Conservation (phyloP, 2,888 invertebrate species). For the Nysson spinosus region DNA sequence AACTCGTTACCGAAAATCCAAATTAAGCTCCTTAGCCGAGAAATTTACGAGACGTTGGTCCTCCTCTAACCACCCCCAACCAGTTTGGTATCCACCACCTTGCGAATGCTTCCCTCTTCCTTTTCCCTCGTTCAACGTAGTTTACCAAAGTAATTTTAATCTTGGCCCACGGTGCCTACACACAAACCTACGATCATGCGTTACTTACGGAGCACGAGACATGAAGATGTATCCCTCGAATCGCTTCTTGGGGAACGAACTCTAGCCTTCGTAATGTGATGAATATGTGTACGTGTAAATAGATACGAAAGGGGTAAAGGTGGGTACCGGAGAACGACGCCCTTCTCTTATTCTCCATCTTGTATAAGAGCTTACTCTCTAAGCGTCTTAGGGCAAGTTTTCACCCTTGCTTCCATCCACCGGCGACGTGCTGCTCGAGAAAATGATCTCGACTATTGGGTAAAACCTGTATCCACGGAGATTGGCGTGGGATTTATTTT, state of each 20-base stretch:
- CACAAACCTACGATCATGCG: conserved; percentile 27
- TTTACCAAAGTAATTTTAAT: conserved; percentile 77
- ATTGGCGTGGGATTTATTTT: neutral
- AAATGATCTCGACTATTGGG: conserved; percentile 37
- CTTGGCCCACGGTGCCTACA: conserved; percentile 58
- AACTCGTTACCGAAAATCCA: conserved; percentile 77
- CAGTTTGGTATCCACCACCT: conserved; percentile 33
- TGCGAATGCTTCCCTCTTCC: conserved; percentile 45
- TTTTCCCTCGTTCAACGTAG: conserved; percentile 56
- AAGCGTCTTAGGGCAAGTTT: conserved; percentile 77
- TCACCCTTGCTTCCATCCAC: conserved; percentile 61
- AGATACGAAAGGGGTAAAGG: conserved; percentile 9
- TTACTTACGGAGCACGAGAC: conserved; percentile 25
- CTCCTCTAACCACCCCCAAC: conserved; percentile 41
- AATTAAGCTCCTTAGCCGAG: conserved; percentile 77
- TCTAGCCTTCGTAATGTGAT: too few species aligned
- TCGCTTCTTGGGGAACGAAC: too few species aligned
- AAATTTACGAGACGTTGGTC: conserved; percentile 74
- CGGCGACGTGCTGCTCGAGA: conserved; percentile 23
- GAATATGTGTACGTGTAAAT: conserved; percentile 21
- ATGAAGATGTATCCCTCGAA: conserved; percentile 13
- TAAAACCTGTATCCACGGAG: conserved; percentile 12
- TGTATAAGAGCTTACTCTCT: conserved; percentile 74
- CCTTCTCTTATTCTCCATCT: conserved; percentile 73
- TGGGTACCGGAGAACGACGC: conserved; percentile 53